These are phyloP conservation scores for Tipula vernalis DNA, from an alignment of 2,888 invertebrate genomes.

Conservation along the genomic window DNA sequence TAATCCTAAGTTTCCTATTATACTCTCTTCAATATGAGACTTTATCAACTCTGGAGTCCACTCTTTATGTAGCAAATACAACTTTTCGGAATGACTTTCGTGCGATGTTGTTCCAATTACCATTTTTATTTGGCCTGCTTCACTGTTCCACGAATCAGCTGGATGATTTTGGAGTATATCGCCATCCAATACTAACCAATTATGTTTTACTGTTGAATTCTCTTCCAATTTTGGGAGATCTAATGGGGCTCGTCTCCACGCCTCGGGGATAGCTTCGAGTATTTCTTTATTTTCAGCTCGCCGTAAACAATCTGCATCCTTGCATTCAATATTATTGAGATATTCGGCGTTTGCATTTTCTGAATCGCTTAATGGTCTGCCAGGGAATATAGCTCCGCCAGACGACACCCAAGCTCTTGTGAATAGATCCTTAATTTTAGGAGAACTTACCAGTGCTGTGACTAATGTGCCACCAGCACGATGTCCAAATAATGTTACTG, in stretches of 20 bases:
- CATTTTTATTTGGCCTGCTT: slow-evolving; percentile 37
- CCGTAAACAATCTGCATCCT: slow-evolving; percentile 45
- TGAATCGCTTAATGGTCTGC: slow-evolving; percentile 44
- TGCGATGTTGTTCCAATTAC: slow-evolving; percentile 65
- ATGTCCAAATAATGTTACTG: slow-evolving; percentile 74
- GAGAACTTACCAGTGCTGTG: slow-evolving; percentile 52
- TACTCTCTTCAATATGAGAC: slow-evolving; percentile 42
- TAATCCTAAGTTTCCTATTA: slow-evolving; percentile 47
- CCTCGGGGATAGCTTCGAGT: slow-evolving; percentile 55
- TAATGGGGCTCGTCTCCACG: slow-evolving; percentile 50
- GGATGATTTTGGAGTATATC: slow-evolving; percentile 52
- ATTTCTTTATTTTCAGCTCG: slow-evolving; percentile 42
- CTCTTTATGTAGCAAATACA: slow-evolving; percentile 46
- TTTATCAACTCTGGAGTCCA: slow-evolving; percentile 55
- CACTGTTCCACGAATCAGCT: slow-evolving; percentile 48
- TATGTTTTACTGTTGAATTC: slow-evolving; percentile 45
- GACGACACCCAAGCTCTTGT: slow-evolving; percentile 70
- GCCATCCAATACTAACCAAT: slow-evolving; percentile 69
- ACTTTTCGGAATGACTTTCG: slow-evolving; percentile 50
- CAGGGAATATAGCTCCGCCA: slow-evolving; percentile 59
- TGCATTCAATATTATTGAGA: slow-evolving; percentile 43
- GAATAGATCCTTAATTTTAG: slow-evolving; percentile 51
- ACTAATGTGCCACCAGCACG: slow-evolving; percentile 75
- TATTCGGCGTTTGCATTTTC: slow-evolving; percentile 49
- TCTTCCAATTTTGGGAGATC: slow-evolving; percentile 42